Conservation (phyloP, 2,888 invertebrate genomes). For the Synanthedon myopaeformis region DNA sequence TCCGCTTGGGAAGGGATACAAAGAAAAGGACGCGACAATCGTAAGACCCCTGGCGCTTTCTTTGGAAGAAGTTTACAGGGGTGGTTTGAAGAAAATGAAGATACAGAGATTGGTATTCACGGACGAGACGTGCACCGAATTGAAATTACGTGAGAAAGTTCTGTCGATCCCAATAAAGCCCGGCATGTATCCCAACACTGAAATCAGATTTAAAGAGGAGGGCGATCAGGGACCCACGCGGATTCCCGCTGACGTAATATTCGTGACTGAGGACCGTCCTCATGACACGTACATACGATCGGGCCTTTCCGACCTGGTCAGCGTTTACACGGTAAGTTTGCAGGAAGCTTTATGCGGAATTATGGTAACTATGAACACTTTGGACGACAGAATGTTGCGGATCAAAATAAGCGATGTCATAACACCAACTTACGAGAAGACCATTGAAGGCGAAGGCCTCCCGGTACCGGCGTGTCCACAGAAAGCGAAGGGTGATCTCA, state of each 20-base stretch:
- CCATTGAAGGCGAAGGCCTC: conserved; percentile 79
- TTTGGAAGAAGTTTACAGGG: conserved; percentile 74
- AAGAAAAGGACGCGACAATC: conserved; percentile 69
- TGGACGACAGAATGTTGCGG: conserved; percentile 77
- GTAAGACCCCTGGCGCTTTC: conserved; percentile 59
- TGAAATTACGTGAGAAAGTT: conserved; percentile 78
- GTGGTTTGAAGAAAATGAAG: conserved; percentile 86
- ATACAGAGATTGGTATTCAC: conserved; percentile 78
- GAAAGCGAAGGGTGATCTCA: conserved; percentile 75
- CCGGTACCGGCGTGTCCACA: conserved; percentile 73
- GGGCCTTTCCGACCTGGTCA: conserved; percentile 74
- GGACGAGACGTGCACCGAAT: conserved; percentile 71
- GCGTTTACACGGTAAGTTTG: conserved; percentile 71
- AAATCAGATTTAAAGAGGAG: conserved; percentile 80
- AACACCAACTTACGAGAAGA: conserved; percentile 75
- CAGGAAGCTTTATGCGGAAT: conserved; percentile 80
- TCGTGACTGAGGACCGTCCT: conserved; percentile 78
- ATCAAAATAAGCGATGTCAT: conserved; percentile 80
- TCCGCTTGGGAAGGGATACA: conserved; percentile 72
- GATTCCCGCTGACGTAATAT: conserved; percentile 81
- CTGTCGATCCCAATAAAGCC: conserved; percentile 80
- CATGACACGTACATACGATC: conserved; percentile 76
- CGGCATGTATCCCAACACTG: conserved; percentile 79
- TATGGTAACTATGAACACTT: conserved; percentile 73
- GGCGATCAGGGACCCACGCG: conserved; percentile 83